Evolutionary conservation across 2,888 invertebrate species (phyloP).

Genomic region (Ptilodon capucinus): DNA sequence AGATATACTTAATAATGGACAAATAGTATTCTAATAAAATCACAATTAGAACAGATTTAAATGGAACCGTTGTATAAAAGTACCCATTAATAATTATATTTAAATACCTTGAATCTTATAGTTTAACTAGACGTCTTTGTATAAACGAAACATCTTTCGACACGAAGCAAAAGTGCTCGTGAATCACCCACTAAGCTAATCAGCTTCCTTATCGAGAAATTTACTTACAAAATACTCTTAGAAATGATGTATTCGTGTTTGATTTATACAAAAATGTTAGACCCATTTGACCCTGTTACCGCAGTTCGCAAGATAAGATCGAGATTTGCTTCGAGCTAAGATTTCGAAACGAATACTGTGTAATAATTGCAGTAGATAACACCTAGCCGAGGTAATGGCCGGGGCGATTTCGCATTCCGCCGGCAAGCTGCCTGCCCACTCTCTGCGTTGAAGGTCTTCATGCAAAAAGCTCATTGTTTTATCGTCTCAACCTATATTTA

Average conservation of each 20-base stretch:
- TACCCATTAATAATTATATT: too few relatives aligned
- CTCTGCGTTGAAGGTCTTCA: slow-evolving; percentile 54
- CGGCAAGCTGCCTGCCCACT: slow-evolving; percentile 43
- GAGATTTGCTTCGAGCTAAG: neutral
- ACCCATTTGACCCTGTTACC: neutral
- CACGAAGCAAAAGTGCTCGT: neutral
- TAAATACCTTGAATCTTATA: too few relatives aligned
- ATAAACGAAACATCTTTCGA: neutral
- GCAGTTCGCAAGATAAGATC: slow-evolving; percentile 7
- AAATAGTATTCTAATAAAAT: too few relatives aligned
- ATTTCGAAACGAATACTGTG: slow-evolving; percentile 20
- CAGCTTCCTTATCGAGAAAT: too few relatives aligned
- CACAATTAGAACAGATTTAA: too few relatives aligned
- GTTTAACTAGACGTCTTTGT: too few relatives aligned
- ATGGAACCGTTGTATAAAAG: too few relatives aligned
- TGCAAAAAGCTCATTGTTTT: slow-evolving; percentile 26
- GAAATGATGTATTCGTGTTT: neutral
- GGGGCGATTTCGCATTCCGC: slow-evolving; percentile 55
- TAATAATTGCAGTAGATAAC: slow-evolving; percentile 31
- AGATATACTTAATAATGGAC: too few relatives aligned
- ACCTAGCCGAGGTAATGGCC: slow-evolving; percentile 39
- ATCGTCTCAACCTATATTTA: neutral
- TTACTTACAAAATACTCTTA: neutral
- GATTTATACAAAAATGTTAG: neutral
- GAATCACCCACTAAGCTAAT: too few relatives aligned